These are phyloP conservation scores for Ischnura elegans DNA, from an alignment of 2,888 invertebrate genomes.

Conservation along the genomic window DNA sequence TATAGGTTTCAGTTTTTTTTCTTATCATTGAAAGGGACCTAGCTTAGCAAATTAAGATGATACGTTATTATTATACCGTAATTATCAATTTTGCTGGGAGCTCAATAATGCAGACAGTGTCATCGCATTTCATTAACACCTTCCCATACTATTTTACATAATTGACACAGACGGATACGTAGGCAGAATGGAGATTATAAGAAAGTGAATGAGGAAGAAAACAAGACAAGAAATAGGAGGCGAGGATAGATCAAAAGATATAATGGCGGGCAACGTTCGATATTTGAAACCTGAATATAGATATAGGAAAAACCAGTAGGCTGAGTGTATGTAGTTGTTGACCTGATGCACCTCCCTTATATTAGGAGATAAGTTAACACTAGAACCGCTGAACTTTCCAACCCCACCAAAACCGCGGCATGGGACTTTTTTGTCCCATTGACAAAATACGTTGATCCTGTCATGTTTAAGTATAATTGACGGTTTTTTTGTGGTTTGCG, in stretches of 20 bases:
- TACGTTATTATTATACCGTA: too few species aligned
- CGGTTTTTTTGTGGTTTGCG: too few species aligned
- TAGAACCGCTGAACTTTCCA: too few species aligned
- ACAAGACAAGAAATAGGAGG: background rate
- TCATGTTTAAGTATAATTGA: too few species aligned
- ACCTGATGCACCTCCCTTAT: background rate
- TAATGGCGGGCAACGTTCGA: background rate
- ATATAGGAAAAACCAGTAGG: background rate
- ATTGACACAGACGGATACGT: constrained; percentile 1
- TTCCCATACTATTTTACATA: background rate
- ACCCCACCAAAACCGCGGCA: too few species aligned
- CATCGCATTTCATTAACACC: constrained; percentile 26
- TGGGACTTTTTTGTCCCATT: too few species aligned
- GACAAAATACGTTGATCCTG: too few species aligned
- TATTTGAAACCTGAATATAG: background rate
- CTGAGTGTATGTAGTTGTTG: background rate
- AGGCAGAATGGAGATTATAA: background rate
- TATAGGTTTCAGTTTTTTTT: too few species aligned
- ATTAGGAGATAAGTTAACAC: too few species aligned
- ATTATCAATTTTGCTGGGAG: background rate
- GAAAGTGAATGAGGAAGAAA: background rate
- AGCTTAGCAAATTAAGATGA: too few species aligned
- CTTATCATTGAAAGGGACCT: too few species aligned
- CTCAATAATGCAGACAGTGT: background rate
- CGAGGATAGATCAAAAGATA: constrained; percentile 1